Conservation (phyloP, 2,888 invertebrate species). For the Sinopyrophorus schimmeli region DNA sequence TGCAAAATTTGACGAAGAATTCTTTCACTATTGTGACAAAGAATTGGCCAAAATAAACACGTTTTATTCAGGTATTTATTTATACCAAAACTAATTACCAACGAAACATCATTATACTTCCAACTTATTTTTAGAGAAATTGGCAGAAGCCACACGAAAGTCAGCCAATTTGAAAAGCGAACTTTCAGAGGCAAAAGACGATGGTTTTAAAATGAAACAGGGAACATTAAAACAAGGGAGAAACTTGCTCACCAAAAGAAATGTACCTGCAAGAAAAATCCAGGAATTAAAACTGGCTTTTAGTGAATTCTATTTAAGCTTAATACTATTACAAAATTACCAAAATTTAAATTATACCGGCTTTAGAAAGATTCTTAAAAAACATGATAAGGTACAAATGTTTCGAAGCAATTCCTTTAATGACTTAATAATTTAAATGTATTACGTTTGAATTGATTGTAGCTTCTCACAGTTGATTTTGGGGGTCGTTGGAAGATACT, state of each 20-base stretch:
- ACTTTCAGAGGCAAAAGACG: constrained; percentile 60
- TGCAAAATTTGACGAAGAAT: constrained; percentile 81
- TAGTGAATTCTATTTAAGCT: constrained; percentile 96
- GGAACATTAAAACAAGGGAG: constrained; percentile 43
- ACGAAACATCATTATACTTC: neutral
- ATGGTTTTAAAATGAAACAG: constrained; percentile 49
- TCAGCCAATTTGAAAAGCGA: constrained; percentile 89
- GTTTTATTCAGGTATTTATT: constrained; percentile 68
- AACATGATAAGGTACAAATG: constrained; percentile 99
- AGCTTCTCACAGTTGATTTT: constrained; percentile 79
- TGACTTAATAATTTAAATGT: neutral
- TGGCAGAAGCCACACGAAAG: constrained; percentile 96
- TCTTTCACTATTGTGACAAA: constrained; percentile 82
- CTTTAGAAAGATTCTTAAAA: constrained; percentile 98
- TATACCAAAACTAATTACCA: neutral
- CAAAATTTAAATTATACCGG: constrained; percentile 98
- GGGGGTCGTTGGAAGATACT: constrained; percentile 93
- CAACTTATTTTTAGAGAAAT: constrained; percentile 71
- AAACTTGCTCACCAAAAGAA: constrained; percentile 52
- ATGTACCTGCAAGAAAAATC: constrained; percentile 73
- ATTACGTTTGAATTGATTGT: constrained; percentile 36
- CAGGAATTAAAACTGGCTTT: constrained; percentile 96
- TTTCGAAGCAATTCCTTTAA: neutral
- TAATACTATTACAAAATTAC: constrained; percentile 96
- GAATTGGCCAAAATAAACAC: constrained; percentile 88